Base-by-base conservation (phyloP, 2,113 vertebrate species). In the Sisor rabdophorus region DNA sequence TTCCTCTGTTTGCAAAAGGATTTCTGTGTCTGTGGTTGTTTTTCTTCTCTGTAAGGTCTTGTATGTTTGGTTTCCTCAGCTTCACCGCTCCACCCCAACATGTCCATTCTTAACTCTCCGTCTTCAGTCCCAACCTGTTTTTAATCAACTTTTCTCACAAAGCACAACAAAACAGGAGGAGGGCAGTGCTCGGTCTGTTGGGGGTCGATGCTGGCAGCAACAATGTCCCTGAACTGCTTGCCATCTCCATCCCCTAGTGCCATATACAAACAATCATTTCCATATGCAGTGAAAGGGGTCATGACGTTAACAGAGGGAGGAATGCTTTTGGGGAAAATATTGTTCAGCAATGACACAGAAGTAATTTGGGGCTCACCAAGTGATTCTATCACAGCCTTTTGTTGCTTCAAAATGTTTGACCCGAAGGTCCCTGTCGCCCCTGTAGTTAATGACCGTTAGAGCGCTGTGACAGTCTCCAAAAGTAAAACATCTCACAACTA, bases 331-430 rank as follows among this genome's bases (percentile, higher is more conserved):
- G 83, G 87, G 84, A 84, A 89, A 92, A 92, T 92, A 92, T 92
- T 93, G 89, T 92, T 79, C 90, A 90, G 89, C 92, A 90, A 90
- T 92, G 91, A 93, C 91, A 92, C 92, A 91, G 91, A 92, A 92
- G 90, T 93, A 91, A 92, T 93, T 92, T 91, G 90, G 90, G 91
- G 89, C 89, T 92, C 88, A 76, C 87, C 87, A 89, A 91, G 89
- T 87, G 89, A 90, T 92, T 91, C 91, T 89, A 91, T 91, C 87
- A 79, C 86, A 86, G 83, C 80, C 86, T 89, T 91, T 91, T 93
- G 92, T 93, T 85, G 80, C 85, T 87, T 91, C 88, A 91, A 90
- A 91, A 89, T 91, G 91, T 91, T 93, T 92, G 91, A 92, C 92
- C 92, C 90, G 88, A 87, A 90, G 91, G 91, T 91, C 90, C 83